Evolutionary conservation across 1,140 invertebrate genomes (phyloP).

Genomic region (Zaprionus vittiger): DNA sequence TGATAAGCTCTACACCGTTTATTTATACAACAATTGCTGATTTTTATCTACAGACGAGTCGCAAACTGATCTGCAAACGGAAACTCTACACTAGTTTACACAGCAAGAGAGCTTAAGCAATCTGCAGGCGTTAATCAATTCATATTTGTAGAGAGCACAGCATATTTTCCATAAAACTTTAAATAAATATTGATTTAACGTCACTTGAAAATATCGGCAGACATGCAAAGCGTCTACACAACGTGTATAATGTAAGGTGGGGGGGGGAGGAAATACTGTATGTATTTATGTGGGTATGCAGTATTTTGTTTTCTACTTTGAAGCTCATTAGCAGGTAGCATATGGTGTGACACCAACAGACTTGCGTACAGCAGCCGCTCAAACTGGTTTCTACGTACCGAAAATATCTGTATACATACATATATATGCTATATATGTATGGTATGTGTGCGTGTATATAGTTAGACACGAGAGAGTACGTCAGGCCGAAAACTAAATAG

Average conservation of each 20-base stretch:
- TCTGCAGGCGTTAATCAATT: conserved; percentile 30
- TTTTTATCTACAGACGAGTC: not conserved
- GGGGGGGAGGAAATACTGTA: not conserved
- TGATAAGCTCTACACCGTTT: not conserved
- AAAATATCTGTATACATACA: conserved; percentile 31
- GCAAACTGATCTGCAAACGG: conserved; percentile 4
- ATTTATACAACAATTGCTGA: not conserved
- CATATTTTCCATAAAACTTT: conserved; percentile 29
- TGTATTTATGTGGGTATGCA: not conserved
- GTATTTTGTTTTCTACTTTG: conserved; percentile 64
- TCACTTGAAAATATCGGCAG: conserved; percentile 13
- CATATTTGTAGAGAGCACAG: conserved; percentile 33
- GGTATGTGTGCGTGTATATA: conserved; percentile 9
- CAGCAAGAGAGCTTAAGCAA: not conserved
- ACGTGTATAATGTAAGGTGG: not conserved
- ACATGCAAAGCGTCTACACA: not conserved
- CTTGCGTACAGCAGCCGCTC: conserved; percentile 50
- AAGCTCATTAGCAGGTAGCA: conserved; percentile 82
- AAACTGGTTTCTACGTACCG: conserved; percentile 54
- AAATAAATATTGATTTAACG: conserved; percentile 45
- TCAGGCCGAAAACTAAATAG: conserved; percentile 71
- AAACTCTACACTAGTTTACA: conserved; percentile 13
- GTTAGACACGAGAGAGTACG: conserved; percentile 42
- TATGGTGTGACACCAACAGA: conserved; percentile 71
- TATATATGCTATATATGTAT: conserved; percentile 9